Evolutionary conservation across 2,888 invertebrate species (phyloP), one percentile per base, ranked within the genome.

Genomic region (Apamea sordens): DNA sequence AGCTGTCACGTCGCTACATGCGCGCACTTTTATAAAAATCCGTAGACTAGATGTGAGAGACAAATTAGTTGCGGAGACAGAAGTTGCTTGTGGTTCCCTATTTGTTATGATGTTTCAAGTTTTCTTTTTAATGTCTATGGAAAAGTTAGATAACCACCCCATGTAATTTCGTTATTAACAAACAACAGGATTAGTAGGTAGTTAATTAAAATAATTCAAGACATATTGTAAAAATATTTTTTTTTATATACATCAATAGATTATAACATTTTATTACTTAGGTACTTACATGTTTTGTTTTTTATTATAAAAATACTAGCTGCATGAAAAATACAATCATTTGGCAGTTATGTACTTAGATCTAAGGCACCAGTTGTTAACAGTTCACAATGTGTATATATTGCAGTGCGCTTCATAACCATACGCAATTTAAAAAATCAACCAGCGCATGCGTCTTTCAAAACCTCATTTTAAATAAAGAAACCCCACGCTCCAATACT

Each of bases 181-280:
- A 74, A 41, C 21, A 56, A 41, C 21, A 56, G 44, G 41, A 18
- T 28, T 18, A 13, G 21, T 65, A 32, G n/a, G 21, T 65, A 32
- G n/a, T 15, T 41, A 6, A 8, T 75, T 47, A 21, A 69, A 77
- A 71, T n/a, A 69, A 74, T 44, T 65, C 8, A 59, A 71, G 8
- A 68, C 50, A 36, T 32, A 32, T 56, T 79, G 67, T 84, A 88
- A 90, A 89, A 89, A 85, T 77, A 82, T 83, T 83, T 82, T 50
- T 82, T 50, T 91, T 90, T 91, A 91, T 92, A 92, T 90, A 92
- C 92, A 92, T 87, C 70, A 84, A 86, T 63, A 85, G 85, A 67
- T 74, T 69, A 85, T 63, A 77, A 61, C 50, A 84, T 87, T 79
- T 85, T 73, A 86, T 79, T 77, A 78, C 56, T 76, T 79, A 59